Percentiles rank a stretch among this genome's conserved stretches.
These are phyloP conservation scores for Rhyacichthys aspro DNA, from an alignment of 2,797 vertebrate genomes.

Conservation along the genomic window DNA sequence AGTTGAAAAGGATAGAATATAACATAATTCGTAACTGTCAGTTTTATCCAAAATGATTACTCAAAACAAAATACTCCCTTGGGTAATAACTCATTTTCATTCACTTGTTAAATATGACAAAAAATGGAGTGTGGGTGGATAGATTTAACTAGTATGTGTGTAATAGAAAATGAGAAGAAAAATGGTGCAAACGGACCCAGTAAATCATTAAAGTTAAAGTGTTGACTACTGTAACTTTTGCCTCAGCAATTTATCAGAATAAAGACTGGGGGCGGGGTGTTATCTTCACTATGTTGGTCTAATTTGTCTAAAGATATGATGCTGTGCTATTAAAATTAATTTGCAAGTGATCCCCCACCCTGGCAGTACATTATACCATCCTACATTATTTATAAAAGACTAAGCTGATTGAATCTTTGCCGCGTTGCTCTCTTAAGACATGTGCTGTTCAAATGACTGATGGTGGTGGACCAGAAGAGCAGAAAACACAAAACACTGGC, in stretches of 20 bases:
- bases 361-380: constrained; percentile 23
- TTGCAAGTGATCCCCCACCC: constrained; percentile 34
- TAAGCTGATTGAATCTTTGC: constrained; percentile 49
- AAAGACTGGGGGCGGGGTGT: not conserved
- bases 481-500: constrained; percentile 52
- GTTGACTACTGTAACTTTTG: not conserved
- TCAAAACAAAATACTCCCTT: constrained; percentile 31
- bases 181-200: no score
- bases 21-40: constrained; percentile 26
- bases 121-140: no score
- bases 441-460: constrained; percentile 33
- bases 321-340: constrained; percentile 44
- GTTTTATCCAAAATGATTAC: constrained; percentile 21
- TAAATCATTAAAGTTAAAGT: no score
- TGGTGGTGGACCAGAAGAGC: constrained; percentile 36
- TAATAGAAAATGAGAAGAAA: not conserved
- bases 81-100: constrained; percentile 18
- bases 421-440: constrained; percentile 31
- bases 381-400: constrained; percentile 41
- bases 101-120: not conserved
- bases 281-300: constrained; percentile 15
- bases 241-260: not conserved
- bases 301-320: constrained; percentile 17
- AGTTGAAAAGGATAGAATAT: constrained; percentile 36
- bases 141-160: not conserved